Conservation (phyloP, 1,140 invertebrate species). For the Drosophila nannoptera region DNA sequence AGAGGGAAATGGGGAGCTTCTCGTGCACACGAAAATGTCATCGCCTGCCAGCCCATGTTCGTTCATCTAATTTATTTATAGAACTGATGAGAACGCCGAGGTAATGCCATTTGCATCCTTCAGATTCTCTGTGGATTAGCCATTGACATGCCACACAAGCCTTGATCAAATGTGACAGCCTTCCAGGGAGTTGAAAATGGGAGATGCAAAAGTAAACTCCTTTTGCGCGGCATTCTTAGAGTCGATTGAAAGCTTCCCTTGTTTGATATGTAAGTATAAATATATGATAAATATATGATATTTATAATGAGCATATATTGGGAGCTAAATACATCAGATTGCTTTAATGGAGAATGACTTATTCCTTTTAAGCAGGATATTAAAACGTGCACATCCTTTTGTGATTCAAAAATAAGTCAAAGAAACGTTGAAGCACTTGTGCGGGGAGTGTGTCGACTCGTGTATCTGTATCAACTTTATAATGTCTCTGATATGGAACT, state of each 20-base stretch:
- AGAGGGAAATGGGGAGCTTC: constrained; percentile 17
- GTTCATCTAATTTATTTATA: constrained; percentile 37
- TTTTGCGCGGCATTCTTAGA: no score
- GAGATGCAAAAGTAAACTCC: constrained; percentile 2
- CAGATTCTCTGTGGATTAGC: constrained; percentile 27
- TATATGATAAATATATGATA: no score
- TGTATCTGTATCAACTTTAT: constrained; percentile 5
- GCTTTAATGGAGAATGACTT: no score
- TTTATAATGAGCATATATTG: no score
- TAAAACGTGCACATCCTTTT: no score
- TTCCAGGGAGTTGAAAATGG: constrained; percentile 1
- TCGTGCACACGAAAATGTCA: constrained; percentile 25
- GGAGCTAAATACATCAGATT: no score
- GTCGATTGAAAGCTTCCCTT: no score
- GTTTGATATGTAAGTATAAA: no score
- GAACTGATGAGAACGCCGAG: constrained; percentile 9
- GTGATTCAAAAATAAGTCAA: neutral
- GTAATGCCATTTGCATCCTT: constrained; percentile 41
- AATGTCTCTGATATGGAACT: constrained; percentile 16
- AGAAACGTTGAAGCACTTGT: constrained; percentile 23
- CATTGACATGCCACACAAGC: constrained; percentile 32
- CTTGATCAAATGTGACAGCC: constrained; percentile 10
- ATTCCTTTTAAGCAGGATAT: no score
- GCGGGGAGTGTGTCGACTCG: constrained; percentile 9
- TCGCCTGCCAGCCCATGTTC: neutral